Percentiles rank a stretch among this genome's conserved stretches.
phyloP scores from a whole-genome alignment of 2,113 vertebrate genomes.

The Hippocampus barbouri region DNA sequence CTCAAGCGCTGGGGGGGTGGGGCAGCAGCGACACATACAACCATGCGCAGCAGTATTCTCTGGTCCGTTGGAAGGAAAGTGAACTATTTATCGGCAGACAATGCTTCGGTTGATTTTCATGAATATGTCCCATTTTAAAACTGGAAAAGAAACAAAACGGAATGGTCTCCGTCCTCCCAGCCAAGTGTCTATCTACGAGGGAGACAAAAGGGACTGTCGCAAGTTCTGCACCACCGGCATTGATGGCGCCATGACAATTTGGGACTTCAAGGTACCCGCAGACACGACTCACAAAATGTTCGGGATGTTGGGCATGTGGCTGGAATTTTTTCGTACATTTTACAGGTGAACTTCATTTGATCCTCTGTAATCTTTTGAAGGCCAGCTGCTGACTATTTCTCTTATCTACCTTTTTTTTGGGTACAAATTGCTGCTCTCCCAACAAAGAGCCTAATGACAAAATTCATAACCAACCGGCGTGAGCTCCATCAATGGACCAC shows the following conservation, averaged over 20 bases:
- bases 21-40: not conserved
- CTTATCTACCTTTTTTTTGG: too few species aligned
- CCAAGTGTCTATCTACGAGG: conserved; percentile 99
- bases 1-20: not conserved
- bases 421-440: too few species aligned
- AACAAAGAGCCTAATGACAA: too few species aligned
- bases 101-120: too few species aligned
- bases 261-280: conserved; percentile 91
- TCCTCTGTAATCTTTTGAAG: not conserved
- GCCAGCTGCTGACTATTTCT: too few species aligned
- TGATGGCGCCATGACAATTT: conserved; percentile 98
- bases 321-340: too few species aligned
- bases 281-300: not conserved
- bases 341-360: not conserved
- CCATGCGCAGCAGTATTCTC: not conserved
- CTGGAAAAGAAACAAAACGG: not conserved
- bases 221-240: conserved; percentile 99
- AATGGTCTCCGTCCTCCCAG: conserved; percentile 55
- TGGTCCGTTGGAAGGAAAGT: too few species aligned
- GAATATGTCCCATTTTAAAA: not conserved
- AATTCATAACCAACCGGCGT: too few species aligned
- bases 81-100: too few species aligned
- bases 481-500: too few species aligned
- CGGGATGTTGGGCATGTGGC: too few species aligned
- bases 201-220: conserved; percentile 96